Base-by-base conservation (phyloP, 1,140 invertebrate species). In the Aphaenogaster ashmeadi region DNA sequence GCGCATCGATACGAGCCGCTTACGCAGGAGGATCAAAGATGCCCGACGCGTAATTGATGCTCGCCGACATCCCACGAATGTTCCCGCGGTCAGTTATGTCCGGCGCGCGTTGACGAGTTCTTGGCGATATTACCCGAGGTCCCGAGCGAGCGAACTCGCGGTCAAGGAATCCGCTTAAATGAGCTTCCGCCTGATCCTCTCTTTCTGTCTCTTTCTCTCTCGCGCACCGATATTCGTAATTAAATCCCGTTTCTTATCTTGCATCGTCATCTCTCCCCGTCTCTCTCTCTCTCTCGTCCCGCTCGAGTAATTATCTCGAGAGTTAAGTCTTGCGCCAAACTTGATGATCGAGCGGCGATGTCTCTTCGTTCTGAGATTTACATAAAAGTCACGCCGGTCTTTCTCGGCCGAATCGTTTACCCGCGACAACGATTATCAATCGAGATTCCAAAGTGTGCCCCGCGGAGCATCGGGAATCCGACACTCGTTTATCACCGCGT, bases 231-330 rank as follows among this genome's bases (percentile, higher is more conserved):
- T 69, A 78, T 67, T 64, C 8, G 4, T 81, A 90, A 90, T 90
- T 90, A 90, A 84, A 87, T 72, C 13, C 41, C 5, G 27, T 21
- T 54, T 54, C 72, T 89, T 89, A 80, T 88, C 47, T 21, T 1
- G 69, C 18, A 0, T 0, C 41, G 4, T 44, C 47, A 36, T 80
- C 62, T 54, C 38, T 44, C 9, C 44, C 18, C 52, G 11, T 33
- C 27, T 50, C 27, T 50, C 50, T 33, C 27, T 50, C 27, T 50
- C 50, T 52, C 60, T 9, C 77, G 5, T 44, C n/a, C 4, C 8
- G 52, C 33, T 18, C 38, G 79, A 27, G 7, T 74, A 74, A 62
- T 84, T 84, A 84, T 75, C 79, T 56, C 21, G 18, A n/a, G 33
- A 78, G 44, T 60, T 54, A 52, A 72, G 21, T n/a, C 47, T 54